Conservation (phyloP, 2,888 invertebrate genomes). For the Unio pictorum region DNA sequence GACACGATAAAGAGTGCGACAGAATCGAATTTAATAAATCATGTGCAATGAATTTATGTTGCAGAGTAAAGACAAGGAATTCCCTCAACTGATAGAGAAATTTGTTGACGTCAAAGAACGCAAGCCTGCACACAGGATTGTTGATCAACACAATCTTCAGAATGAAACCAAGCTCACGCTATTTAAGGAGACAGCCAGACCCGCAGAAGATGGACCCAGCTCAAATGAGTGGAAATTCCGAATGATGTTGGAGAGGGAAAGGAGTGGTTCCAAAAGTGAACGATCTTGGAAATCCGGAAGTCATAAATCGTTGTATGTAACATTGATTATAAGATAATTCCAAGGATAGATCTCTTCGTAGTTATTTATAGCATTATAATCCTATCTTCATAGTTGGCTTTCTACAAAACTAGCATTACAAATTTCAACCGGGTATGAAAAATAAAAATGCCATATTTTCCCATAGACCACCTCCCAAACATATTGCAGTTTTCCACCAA, state of each 20-base stretch:
- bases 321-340: too few relatives aligned
- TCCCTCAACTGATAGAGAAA: slow-evolving; percentile 45
- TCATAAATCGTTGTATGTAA: too few relatives aligned
- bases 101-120: slow-evolving; percentile 44
- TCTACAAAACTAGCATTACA: too few relatives aligned
- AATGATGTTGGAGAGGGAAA: slow-evolving; percentile 56
- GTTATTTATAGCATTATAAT: too few relatives aligned
- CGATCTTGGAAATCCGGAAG: too few relatives aligned
- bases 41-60: background rate
- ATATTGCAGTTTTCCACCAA: too few relatives aligned
- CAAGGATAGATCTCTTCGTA: too few relatives aligned
- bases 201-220: slow-evolving; percentile 47
- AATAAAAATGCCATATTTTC: too few relatives aligned
- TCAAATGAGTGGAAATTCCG: slow-evolving; percentile 56
- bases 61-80: slow-evolving; percentile 57
- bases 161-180: slow-evolving; percentile 66
- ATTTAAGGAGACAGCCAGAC: slow-evolving; percentile 51
- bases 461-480: too few relatives aligned
- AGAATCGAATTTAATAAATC: background rate
- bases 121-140: slow-evolving; percentile 61
- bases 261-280: slow-evolving; percentile 15
- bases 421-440: too few relatives aligned
- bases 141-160: slow-evolving; percentile 63
- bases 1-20: too few relatives aligned
- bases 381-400: too few relatives aligned